Conservation (phyloP, 2,113 vertebrate genomes). For the Campylorhamphus procurvoides region DNA sequence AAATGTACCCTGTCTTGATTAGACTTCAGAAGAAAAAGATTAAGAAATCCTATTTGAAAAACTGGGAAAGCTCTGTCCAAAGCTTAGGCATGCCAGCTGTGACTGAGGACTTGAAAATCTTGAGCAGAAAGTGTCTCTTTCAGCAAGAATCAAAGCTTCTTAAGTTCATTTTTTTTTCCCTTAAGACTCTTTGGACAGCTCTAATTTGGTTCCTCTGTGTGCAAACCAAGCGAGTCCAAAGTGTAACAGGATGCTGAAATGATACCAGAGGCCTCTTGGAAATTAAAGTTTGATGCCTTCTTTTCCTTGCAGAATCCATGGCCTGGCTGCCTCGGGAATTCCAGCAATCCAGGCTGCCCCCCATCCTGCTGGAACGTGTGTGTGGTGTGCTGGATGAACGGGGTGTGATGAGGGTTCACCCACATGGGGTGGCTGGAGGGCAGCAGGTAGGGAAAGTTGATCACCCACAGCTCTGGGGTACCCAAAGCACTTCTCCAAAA, state of each 20-base stretch:
- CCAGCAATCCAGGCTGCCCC: background rate
- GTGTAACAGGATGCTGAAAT: background rate
- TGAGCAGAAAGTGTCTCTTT: background rate
- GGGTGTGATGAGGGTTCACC: fast-evolving
- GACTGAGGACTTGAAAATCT: background rate
- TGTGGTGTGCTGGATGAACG: fast-evolving
- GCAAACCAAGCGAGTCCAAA: background rate
- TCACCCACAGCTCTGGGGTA: background rate
- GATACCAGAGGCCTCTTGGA: background rate
- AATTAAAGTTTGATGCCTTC: background rate
- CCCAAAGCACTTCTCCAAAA: background rate
- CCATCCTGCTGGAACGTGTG: fast-evolving
- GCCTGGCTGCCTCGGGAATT: background rate
- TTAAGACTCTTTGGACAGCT: background rate
- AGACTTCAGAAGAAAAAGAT: conserved; percentile 56
- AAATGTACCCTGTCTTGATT: conserved; percentile 31
- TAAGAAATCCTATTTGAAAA: background rate
- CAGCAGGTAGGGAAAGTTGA: background rate
- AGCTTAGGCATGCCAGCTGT: background rate
- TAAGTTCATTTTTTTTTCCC: background rate
- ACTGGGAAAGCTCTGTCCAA: background rate
- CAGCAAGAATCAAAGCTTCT: conserved; percentile 23
- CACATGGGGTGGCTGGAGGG: fast-evolving
- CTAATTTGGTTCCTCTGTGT: background rate
- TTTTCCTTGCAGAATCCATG: background rate